Percentiles rank a stretch among this genome's conserved stretches.
These are phyloP conservation scores for Athripsodes cinereus DNA, from an alignment of 2,888 invertebrate species.

Conservation along the genomic window DNA sequence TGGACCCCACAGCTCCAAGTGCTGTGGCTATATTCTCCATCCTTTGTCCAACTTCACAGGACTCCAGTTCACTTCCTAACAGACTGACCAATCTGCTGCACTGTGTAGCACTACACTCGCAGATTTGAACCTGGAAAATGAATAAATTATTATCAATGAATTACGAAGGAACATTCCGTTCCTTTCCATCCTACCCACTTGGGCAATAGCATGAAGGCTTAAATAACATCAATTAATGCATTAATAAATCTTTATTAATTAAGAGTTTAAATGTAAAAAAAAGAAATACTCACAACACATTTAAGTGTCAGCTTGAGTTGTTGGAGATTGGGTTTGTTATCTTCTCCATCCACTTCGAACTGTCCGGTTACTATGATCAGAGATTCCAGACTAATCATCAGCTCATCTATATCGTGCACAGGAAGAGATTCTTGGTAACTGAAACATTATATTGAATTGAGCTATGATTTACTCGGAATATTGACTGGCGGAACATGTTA, in stretches of 20 bases:
- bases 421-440: constrained; percentile 63
- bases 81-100: constrained; percentile 22
- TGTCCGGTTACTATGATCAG: constrained; percentile 52
- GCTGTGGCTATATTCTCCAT: constrained; percentile 21
- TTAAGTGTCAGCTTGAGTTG: constrained; percentile 61
- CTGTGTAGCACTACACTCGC: constrained; percentile 22
- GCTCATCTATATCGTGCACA: constrained; percentile 55
- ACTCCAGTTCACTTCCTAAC: constrained; percentile 20
- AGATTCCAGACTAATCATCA: constrained; percentile 62
- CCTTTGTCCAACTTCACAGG: constrained; percentile 13
- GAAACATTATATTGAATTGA: constrained; percentile 27
- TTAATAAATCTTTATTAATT: no score
- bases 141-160: no score
- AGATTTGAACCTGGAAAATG: constrained; percentile 23
- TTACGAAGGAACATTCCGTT: no score
- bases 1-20: constrained; percentile 21
- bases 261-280: not conserved
- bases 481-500: no score
- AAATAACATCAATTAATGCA: no score
- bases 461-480: no score
- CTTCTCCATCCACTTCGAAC: constrained; percentile 30
- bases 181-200: no score
- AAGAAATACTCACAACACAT: constrained; percentile 57
- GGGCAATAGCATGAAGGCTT: no score
- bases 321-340: constrained; percentile 41